These are phyloP conservation scores for Coendou prehensilis DNA, from an alignment of 2,797 vertebrate species.

Conservation along the genomic window DNA sequence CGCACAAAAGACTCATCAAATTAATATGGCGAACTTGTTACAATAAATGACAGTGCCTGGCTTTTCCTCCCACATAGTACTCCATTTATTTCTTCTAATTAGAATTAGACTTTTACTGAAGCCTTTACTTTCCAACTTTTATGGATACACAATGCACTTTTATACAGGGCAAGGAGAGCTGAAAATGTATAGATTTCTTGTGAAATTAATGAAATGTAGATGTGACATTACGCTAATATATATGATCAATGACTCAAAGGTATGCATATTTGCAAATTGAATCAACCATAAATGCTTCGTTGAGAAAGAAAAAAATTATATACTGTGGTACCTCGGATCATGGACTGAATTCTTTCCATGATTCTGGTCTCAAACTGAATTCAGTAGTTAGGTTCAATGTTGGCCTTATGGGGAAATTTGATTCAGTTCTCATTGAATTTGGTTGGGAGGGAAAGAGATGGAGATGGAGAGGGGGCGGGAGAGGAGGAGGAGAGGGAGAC, in stretches of 20 bases:
- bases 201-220: conserved; percentile 55
- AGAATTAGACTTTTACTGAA: conserved; percentile 61
- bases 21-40: conserved; percentile 9
- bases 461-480: neutral
- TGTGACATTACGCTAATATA: neutral
- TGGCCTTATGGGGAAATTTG: neutral
- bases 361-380: neutral
- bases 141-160: neutral
- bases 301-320: neutral
- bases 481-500: neutral
- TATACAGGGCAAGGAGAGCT: neutral
- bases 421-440: neutral
- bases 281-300: conserved; percentile 14
- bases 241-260: conserved; percentile 54
- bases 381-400: neutral
- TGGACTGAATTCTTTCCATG: neutral
- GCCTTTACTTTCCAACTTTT: conserved; percentile 38
- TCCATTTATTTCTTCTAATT: conserved; percentile 59
- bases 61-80: conserved; percentile 46
- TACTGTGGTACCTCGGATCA: neutral
- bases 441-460: neutral
- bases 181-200: conserved; percentile 59
- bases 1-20: conserved; percentile 4
- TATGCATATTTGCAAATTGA: conserved; percentile 29
- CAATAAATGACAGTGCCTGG: neutral